These are phyloP conservation scores for Heloderma charlesbogerti DNA, from an alignment of 2,113 vertebrate genomes.

Conservation along the genomic window DNA sequence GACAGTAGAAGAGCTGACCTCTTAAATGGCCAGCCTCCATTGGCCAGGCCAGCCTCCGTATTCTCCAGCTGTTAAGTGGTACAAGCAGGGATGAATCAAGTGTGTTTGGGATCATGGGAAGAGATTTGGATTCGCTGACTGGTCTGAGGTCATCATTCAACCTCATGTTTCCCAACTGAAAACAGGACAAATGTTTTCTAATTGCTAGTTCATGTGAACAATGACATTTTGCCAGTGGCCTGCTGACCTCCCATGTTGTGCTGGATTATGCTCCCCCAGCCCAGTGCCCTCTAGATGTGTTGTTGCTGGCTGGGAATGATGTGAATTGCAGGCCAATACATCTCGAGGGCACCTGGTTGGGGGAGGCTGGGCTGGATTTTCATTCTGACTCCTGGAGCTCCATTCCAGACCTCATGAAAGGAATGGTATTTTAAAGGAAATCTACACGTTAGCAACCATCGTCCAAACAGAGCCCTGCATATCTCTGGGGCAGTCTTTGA, in stretches of 20 bases:
- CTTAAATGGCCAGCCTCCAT: neutral
- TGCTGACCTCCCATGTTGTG: neutral
- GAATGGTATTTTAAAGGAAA: neutral
- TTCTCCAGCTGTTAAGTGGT: neutral
- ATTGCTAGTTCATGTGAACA: neutral
- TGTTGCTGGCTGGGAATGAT: too few species aligned
- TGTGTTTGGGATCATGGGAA: neutral
- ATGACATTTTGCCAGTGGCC: neutral
- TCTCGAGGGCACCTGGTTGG: too few species aligned
- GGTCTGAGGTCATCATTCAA: neutral
- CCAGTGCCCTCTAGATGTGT: too few species aligned
- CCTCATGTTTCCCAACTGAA: neutral
- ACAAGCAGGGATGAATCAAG: neutral
- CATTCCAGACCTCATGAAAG: neutral
- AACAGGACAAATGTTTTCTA: neutral
- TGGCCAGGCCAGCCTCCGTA: neutral
- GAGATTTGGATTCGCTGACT: neutral
- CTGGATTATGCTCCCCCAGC: neutral
- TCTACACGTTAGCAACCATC: neutral
- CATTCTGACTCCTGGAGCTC: neutral
- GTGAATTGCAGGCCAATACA: too few species aligned
- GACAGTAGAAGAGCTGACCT: neutral
- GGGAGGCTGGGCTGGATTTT: neutral
- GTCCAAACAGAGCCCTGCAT: neutral
- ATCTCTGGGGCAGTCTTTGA: neutral